Base-by-base conservation (phyloP, 2,113 vertebrate species). In the Solenodon paradoxus region DNA sequence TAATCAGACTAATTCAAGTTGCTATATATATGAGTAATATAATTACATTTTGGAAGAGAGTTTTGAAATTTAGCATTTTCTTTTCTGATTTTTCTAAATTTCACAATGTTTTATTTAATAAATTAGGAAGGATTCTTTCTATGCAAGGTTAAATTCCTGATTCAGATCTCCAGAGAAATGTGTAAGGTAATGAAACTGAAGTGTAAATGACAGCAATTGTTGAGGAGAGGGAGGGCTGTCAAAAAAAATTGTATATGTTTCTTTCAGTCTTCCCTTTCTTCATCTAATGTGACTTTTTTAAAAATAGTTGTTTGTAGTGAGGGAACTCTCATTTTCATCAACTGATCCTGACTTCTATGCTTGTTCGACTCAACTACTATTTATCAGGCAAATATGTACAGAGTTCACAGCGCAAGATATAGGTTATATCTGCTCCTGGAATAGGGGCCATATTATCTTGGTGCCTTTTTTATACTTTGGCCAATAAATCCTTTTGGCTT, bases 61-160 rank as follows among this genome's bases (percentile, higher is more conserved):
- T 71, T 88, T 83, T 59, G 35, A 92, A 59, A 68, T 86, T 49
- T 26, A 68, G 22, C 35, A 13, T 49, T 86, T 64, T 57, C 35
- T 68, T 45, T 26, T 77, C 35, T n/a, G 57, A 59, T 55, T 95
- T 91, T 95, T 80, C 75, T 28, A 84, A 88, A 92, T 74, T n/a
- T 47, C 28, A 42, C 12, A 6, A 72, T 45, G 42, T 88, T 80
- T 92, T 80, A 74, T 72, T 45, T 80, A 74, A 63, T n/a, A 81
- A 80, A 66, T 61, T 75, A 7, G 6, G 63, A 22, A 75, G 40
- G 45, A 49, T 66, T 92, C 85, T 57, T n/a, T 30, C 59, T 61
- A 20, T 7, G 59, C 7, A 35, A 35, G 45, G 42, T 63, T 68
- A 59, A 47, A 80, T 84, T 72, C 22, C 9, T 24, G 22, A 85